Base-by-base conservation (phyloP, 2,797 vertebrate species). In the Hippoglossus hippoglossus region DNA sequence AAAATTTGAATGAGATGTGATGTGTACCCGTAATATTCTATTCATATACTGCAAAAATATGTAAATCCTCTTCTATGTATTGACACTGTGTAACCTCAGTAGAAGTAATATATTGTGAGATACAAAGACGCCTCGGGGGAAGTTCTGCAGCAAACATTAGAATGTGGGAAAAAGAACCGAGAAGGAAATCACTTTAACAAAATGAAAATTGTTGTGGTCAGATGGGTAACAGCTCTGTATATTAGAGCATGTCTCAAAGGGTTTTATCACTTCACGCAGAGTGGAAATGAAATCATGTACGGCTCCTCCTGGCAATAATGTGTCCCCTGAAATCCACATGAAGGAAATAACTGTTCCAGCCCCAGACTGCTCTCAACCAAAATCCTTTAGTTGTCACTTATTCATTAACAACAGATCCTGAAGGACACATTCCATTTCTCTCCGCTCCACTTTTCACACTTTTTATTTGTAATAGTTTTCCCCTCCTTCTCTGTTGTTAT, bases 271-370 rank as follows among this genome's bases (percentile, higher is more conserved):
- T 87, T 90, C 58, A 83, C 51, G 66, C 87, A 80, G 77, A 77
- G 80, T 90, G 88, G 86, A 89, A 91, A 88, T 88, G 76, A 68
- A 82, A 87, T 90, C 81, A 83, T 76, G 79, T 72, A 69, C 36
- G 71, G 58, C 67, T 82, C 72, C 22, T 57, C 61, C 73, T 74
- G 80, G 79, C 63, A 68, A 51, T 67, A 62, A 67, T 46, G 51
- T 24, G 19, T 80, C 73, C 63, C 73, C 26, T 65, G 39, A 66
- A 82, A 77, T 73, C 83, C 83, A 79, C 82, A 80, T 72, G 60
- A 89, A 74, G 66, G 68, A 75, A 68, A 16, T 19, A 74, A 41
- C 8, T 19, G 36, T 51, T 85, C 65, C 59, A 82, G 68, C 55
- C 71, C 47, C 31, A 31, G 12, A 72, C 46, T 39, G 57, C 63